Evolutionary conservation across 2,797 vertebrate genomes (phyloP).

Genomic region (Gephyroberyx darwinii): DNA sequence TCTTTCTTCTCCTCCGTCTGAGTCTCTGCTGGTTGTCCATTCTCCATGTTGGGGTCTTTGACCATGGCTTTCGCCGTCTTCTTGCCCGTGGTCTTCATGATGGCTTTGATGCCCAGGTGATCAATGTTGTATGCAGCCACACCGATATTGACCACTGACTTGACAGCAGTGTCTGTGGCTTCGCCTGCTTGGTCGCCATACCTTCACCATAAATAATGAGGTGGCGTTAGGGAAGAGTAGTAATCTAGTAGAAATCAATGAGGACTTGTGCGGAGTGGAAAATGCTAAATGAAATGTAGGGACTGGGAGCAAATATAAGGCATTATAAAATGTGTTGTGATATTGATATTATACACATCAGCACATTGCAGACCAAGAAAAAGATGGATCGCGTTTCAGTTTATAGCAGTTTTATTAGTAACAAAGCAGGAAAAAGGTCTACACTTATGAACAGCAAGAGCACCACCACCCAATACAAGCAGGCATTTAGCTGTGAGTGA

Average conservation of each 20-base stretch:
- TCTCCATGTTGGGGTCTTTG: constrained; percentile 63
- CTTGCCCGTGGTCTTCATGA: constrained; percentile 86
- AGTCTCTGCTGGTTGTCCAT: constrained; percentile 42
- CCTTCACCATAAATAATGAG: constrained; percentile 77
- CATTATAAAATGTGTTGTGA: background rate
- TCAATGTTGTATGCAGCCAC: constrained; percentile 89
- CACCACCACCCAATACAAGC: constrained; percentile 52
- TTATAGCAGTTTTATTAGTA: constrained; percentile 68
- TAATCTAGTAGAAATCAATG: constrained; percentile 14
- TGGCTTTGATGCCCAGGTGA: constrained; percentile 86
- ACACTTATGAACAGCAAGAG: constrained; percentile 55
- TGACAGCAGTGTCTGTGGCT: constrained; percentile 86
- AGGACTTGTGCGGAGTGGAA: constrained; percentile 6
- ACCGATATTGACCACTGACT: constrained; percentile 88
- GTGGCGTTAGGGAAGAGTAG: constrained; percentile 16
- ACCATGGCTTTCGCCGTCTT: constrained; percentile 81
- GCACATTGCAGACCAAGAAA: constrained; percentile 22
- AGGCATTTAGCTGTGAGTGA: constrained; percentile 32
- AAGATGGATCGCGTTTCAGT: constrained; percentile 18
- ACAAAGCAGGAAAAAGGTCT: constrained; percentile 27
- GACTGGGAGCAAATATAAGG: background rate
- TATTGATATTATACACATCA: background rate
- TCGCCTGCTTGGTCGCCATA: constrained; percentile 87
- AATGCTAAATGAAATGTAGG: background rate
- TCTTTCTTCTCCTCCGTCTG: constrained; percentile 21